Evolutionary conservation across 2,113 vertebrate species (phyloP).

Genomic region (Hippocampus abdominalis): DNA sequence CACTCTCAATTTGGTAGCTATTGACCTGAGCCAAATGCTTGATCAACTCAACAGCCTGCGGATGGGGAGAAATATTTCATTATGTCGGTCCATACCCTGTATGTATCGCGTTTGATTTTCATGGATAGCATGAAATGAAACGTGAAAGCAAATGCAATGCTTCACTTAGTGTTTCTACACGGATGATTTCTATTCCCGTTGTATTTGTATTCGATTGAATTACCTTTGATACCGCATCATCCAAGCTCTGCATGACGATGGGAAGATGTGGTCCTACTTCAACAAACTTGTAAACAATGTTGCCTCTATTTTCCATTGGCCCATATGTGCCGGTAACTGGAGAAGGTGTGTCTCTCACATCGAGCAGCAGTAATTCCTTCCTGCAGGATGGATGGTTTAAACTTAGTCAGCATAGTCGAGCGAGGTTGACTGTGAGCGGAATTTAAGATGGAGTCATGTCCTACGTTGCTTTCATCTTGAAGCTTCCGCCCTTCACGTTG

Average conservation of each 20-base stretch:
- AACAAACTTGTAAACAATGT: slow-evolving; percentile 65
- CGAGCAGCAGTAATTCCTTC: slow-evolving; percentile 68
- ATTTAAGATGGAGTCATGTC: slow-evolving; percentile 11
- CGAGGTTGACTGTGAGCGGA: neutral
- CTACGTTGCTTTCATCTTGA: slow-evolving; percentile 68
- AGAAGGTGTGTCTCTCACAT: slow-evolving; percentile 53
- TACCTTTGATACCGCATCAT: slow-evolving; percentile 71
- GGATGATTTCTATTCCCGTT: neutral
- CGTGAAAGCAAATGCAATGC: neutral
- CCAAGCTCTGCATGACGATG: slow-evolving; percentile 65
- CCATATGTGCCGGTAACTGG: neutral
- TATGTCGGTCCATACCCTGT: neutral
- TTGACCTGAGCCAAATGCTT: slow-evolving; percentile 72
- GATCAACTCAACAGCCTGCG: slow-evolving; percentile 74
- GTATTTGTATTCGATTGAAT: neutral
- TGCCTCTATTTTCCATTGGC: slow-evolving; percentile 60
- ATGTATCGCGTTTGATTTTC: too few species aligned
- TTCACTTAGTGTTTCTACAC: neutral
- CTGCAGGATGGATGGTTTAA: slow-evolving; percentile 50
- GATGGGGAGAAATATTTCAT: slow-evolving; percentile 3
- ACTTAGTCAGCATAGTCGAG: neutral
- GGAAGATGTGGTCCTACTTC: slow-evolving; percentile 56
- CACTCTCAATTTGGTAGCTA: slow-evolving; percentile 61
- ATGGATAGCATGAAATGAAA: neutral
- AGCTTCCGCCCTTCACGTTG: slow-evolving; percentile 71